phyloP scores from a whole-genome alignment of 2,113 vertebrate species.

The Nannospalax galili region DNA sequence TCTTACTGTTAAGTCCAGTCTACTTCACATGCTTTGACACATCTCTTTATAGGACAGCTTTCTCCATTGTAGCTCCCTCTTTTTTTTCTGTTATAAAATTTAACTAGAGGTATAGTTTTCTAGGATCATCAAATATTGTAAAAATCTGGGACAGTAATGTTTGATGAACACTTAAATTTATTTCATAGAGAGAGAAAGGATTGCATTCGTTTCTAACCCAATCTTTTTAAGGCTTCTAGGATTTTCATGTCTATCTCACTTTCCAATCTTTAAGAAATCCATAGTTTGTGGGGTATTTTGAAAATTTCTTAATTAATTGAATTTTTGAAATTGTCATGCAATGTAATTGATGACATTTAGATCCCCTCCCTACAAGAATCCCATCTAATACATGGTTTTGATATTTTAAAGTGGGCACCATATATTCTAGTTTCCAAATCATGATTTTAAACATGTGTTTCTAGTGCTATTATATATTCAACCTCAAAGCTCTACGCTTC shows the following conservation, averaged over 20 bases:
- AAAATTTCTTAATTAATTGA: too few relatives aligned
- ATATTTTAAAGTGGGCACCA: not conserved
- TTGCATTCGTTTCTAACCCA: not conserved
- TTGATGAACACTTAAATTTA: not conserved
- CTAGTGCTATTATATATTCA: not conserved
- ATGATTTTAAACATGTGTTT: not conserved
- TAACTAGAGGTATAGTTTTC: not conserved
- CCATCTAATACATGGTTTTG: not conserved
- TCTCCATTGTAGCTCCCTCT: too few relatives aligned
- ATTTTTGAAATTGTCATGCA: too few relatives aligned
- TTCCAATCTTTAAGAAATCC: not conserved
- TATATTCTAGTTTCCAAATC: constrained; percentile 24
- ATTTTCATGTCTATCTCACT: not conserved
- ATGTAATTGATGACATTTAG: too few relatives aligned
- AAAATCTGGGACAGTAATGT: not conserved
- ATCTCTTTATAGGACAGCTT: too few relatives aligned
- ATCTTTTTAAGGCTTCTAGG: not conserved
- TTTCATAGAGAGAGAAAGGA: not conserved
- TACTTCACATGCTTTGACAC: too few relatives aligned
- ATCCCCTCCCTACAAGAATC: too few relatives aligned
- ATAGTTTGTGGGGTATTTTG: too few relatives aligned
- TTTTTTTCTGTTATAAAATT: too few relatives aligned
- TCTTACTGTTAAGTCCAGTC: too few relatives aligned
- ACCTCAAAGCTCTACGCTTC: not conserved
- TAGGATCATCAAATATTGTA: not conserved